Base-by-base conservation (phyloP, 2,888 invertebrate genomes). In the Eupsilia transversa region DNA sequence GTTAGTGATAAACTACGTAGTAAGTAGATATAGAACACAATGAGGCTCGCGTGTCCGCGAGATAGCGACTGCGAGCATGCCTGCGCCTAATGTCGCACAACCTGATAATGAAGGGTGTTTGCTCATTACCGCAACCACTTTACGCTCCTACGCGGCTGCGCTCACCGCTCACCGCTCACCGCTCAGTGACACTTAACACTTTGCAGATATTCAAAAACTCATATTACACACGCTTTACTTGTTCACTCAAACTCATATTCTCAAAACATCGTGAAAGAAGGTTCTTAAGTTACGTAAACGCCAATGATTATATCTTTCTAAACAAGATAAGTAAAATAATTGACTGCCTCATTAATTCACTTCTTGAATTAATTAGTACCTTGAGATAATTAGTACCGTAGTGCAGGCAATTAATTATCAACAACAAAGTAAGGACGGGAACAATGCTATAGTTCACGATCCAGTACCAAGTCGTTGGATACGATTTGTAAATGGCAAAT, bases 401-500 rank as follows among this genome's bases (percentile, higher is more conserved):
- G 82, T 79, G 86, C 78, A 81, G 76, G 86, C 91, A 90, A 93
- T 94, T 93, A 92, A 93, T 92, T 92, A 88, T 83, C 74, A 74
- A 83, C 89, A 89, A 88, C 87, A 87, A 87, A 86, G 87, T 85
- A 86, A 88, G 85, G 89, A 89, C 89, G 83, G 85, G 87, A 92
- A 93, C 92, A 93, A 93, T 93, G 88, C 90, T 87, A 86, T 90
- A 89, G 89, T 90, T 91, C 91, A 92, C 91, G 91, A 92, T 92
- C 89, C 86, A 90, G 90, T 89, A 90, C 84, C 89, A 72, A 86
- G 90, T 88, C 85, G 86, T 88, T 90, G 88, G 88, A 91, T 93
- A 92, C 93, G 91, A 92, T 92, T 92, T 90, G 91, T 92, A 92
- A 93, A 94, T 94, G 92, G 92, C 89, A 92, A 94, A 93, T 93